Percentiles rank a stretch among this genome's conserved stretches.
phyloP scores from a whole-genome alignment of 2,113 vertebrate species.

The Tiliqua scincoides region DNA sequence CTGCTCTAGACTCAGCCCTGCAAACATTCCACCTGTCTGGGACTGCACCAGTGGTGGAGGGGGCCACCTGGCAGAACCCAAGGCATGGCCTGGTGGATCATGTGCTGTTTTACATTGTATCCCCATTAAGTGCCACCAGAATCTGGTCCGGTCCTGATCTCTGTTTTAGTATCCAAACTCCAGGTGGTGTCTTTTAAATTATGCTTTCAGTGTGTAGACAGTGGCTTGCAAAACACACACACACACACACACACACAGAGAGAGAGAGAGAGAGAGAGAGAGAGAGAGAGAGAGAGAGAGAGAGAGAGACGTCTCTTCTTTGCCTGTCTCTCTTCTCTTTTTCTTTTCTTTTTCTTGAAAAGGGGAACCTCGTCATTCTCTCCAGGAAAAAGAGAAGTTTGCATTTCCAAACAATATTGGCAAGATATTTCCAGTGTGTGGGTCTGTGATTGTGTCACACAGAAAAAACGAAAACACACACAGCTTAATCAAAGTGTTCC shows the following conservation, averaged over 20 bases:
- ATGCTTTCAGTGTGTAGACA: background rate
- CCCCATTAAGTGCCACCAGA: background rate
- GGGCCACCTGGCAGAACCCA: too few relatives aligned
- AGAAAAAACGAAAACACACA: constrained; percentile 79
- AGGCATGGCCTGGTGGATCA: too few relatives aligned
- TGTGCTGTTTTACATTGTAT: too few relatives aligned
- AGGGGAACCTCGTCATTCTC: constrained; percentile 38
- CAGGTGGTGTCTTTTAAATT: fast-evolving
- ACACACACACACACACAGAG: background rate
- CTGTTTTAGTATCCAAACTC: fast-evolving
- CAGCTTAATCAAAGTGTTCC: constrained; percentile 81
- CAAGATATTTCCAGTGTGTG: constrained; percentile 71
- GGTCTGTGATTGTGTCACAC: constrained; percentile 77
- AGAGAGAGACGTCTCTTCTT: background rate
- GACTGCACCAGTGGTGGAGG: background rate
- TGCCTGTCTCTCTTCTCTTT: background rate
- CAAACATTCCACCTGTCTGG: background rate
- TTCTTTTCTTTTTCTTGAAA: background rate
- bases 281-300: too few relatives aligned
- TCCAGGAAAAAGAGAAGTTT: constrained; percentile 53
- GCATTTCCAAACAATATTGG: constrained; percentile 68
- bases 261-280: too few relatives aligned
- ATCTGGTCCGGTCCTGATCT: background rate
- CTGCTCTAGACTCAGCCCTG: background rate
- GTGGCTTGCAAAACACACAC: fast-evolving